Evolutionary conservation across 2,888 invertebrate genomes (phyloP), one percentile per base, ranked within the genome.

Genomic region (Phrixothrix hirtus): DNA sequence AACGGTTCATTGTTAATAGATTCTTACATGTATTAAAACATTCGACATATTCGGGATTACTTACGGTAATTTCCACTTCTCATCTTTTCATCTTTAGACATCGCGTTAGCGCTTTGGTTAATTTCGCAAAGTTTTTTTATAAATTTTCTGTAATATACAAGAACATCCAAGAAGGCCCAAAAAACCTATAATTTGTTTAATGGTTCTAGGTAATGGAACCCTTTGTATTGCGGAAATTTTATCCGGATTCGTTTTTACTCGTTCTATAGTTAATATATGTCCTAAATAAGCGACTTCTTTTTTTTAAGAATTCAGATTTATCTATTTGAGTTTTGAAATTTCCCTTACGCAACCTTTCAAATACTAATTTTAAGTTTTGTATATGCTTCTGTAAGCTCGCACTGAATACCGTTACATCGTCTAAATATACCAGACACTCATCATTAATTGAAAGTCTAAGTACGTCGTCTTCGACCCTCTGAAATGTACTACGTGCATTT

Each of bases 401-500:
- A n/a, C n/a, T n/a, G n/a, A n/a, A 9, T 2, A 2, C 10, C 4
- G 3, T 2, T 5, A 27, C 10, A 9, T 27, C n/a, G 9, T 27
- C 27, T n/a, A n/a, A n/a, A n/a, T n/a, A n/a, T n/a, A n/a, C n/a
- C n/a, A n/a, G n/a, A n/a, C n/a, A n/a, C n/a, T 27, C 10, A 7
- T 27, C 9, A 27, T 7, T 2, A 27, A 2, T 9, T 27, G 4
- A 11, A 27, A 7, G 10, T 5, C 9, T 2, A 2, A 27, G 9
- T 9, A 27, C 9, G 9, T 27, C 10, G 9, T 59, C 55, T 41
- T 63, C 56, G 5, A 56, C 32, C 21, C 62, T n/a, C 36, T 61
- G 59, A 38, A 67, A 67, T 2, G 61, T 64, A 1, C 47, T 41
- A 0, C 65, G 64, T 9, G 3, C 9, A 2, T 9, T 27, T 27